A percentile compares a stretch with the other conserved stretches of the same genome.
Evolutionary conservation across 2,113 vertebrate genomes (phyloP).

Genomic region (Hippocampus barbouri): DNA sequence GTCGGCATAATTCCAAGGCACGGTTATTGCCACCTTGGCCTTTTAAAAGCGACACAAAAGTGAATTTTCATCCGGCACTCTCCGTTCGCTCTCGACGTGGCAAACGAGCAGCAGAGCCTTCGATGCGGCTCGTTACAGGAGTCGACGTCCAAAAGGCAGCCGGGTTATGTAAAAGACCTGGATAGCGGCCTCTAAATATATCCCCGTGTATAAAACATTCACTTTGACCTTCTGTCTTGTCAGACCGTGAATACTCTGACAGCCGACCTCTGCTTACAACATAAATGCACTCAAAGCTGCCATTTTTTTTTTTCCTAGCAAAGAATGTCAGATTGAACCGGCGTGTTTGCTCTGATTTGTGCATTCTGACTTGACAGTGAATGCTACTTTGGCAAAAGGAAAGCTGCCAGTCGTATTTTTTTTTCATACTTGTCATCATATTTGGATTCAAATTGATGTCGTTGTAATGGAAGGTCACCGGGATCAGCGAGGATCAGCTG

Average conservation of each 20-base stretch:
- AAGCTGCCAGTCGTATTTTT: slow-evolving; percentile 13
- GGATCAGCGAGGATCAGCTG: slow-evolving; percentile 78
- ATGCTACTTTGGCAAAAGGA: slow-evolving; percentile 45
- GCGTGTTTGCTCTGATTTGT: slow-evolving; percentile 36
- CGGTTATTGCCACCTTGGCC: slow-evolving; percentile 16
- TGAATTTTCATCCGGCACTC: slow-evolving; percentile 22
- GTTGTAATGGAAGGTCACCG: slow-evolving; percentile 75
- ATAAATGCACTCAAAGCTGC: slow-evolving; percentile 61
- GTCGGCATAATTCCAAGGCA: slow-evolving; percentile 35
- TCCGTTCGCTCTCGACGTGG: slow-evolving; percentile 20
- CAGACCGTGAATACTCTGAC: slow-evolving; percentile 59
- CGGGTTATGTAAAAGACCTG: slow-evolving; percentile 61
- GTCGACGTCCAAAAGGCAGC: slow-evolving; percentile 36
- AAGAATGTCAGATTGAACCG: slow-evolving; percentile 53
- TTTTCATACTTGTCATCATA: neutral
- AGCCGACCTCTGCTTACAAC: slow-evolving; percentile 58
- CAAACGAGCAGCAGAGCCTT: slow-evolving; percentile 26
- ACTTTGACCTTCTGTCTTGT: slow-evolving; percentile 71
- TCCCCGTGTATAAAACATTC: slow-evolving; percentile 65
- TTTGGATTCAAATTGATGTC: slow-evolving; percentile 17
- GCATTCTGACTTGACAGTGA: slow-evolving; percentile 45
- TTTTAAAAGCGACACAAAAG: slow-evolving; percentile 23
- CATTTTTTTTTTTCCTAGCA: slow-evolving; percentile 32
- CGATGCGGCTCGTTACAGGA: neutral
- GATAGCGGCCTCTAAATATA: slow-evolving; percentile 59